These are phyloP conservation scores for Myripristis murdjan DNA, from an alignment of 2,797 vertebrate genomes.

Conservation along the genomic window DNA sequence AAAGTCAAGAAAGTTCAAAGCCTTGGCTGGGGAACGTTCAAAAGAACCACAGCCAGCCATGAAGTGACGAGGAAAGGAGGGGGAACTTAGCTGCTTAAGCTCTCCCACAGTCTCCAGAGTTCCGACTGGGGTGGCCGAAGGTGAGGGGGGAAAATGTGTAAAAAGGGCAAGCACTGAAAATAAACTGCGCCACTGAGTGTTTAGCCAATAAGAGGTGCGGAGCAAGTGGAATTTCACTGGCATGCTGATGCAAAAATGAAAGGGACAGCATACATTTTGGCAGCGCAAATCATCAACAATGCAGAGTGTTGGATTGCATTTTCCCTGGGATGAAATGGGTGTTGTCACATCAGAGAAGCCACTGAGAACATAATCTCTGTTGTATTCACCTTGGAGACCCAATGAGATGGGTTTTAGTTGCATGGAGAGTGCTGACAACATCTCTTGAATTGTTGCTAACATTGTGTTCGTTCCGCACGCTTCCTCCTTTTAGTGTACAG, in stretches of 20 bases:
- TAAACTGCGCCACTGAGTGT: slow-evolving; percentile 21
- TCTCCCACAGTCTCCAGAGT: slow-evolving; percentile 43
- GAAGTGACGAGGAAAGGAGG: slow-evolving; percentile 47
- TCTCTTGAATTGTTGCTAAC: slow-evolving; percentile 18
- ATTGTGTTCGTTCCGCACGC: slow-evolving; percentile 31
- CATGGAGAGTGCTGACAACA: slow-evolving; percentile 25
- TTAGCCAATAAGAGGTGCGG: slow-evolving; percentile 37
- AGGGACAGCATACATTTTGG: slow-evolving; percentile 43
- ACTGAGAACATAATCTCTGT: slow-evolving; percentile 14
- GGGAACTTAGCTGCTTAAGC: slow-evolving; percentile 60
- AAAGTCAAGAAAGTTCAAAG: slow-evolving; percentile 84
- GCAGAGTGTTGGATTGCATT: slow-evolving; percentile 28
- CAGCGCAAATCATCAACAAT: slow-evolving; percentile 46
- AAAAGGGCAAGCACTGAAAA: slow-evolving; percentile 33
- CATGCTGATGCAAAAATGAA: slow-evolving; percentile 28
- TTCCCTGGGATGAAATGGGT: slow-evolving; percentile 38
- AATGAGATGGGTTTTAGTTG: slow-evolving; percentile 36
- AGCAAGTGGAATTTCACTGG: slow-evolving; percentile 53
- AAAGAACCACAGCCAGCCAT: slow-evolving; percentile 76
- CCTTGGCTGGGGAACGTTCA: slow-evolving; percentile 74
- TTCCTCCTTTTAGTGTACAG: slow-evolving; percentile 1
- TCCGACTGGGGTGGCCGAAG: slow-evolving; percentile 35
- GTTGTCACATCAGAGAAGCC: neutral
- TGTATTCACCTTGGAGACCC: slow-evolving; percentile 28
- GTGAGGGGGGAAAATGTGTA: neutral